Conservation (phyloP, 2,797 vertebrate genomes). For the Anguilla marmorata region DNA sequence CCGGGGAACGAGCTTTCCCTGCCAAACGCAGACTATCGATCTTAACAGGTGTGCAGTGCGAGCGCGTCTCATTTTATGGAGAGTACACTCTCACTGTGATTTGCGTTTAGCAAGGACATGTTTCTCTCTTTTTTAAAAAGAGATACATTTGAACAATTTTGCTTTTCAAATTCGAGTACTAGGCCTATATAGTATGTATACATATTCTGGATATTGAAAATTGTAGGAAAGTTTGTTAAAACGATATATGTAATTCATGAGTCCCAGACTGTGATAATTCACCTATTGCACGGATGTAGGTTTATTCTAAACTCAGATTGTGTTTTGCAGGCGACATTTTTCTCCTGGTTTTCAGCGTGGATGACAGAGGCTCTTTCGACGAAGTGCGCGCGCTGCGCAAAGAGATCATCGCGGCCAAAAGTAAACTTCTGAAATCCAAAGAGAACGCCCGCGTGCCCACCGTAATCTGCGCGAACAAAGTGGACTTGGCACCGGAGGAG, state of each 20-base stretch:
- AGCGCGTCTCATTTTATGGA: not conserved
- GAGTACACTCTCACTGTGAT: not conserved
- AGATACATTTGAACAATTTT: not conserved
- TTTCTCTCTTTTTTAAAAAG: not conserved
- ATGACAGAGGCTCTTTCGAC: constrained; percentile 71
- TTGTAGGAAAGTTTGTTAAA: not conserved
- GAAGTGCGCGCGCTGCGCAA: constrained; percentile 66
- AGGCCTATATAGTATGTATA: not conserved
- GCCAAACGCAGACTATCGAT: constrained; percentile 77
- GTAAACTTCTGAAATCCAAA: constrained; percentile 60
- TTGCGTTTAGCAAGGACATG: not conserved
- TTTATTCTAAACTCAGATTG: not conserved
- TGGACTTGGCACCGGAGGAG: constrained; percentile 60
- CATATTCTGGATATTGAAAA: not conserved
- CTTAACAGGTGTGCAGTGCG: constrained; percentile 68
- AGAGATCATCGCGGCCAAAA: constrained; percentile 72
- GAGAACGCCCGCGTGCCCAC: constrained; percentile 58
- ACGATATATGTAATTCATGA: not conserved
- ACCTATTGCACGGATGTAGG: not conserved
- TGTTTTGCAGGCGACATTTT: constrained; percentile 71
- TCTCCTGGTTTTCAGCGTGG: constrained; percentile 73
- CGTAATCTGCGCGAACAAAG: constrained; percentile 74
- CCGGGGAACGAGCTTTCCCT: constrained; percentile 71
- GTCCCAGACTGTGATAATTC: not conserved
- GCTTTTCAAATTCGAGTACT: too few relatives aligned